A percentile compares a stretch with the other conserved stretches of the same genome.
Evolutionary conservation across 2,113 vertebrate genomes (phyloP).

Genomic region (Salvelinus namaycush): DNA sequence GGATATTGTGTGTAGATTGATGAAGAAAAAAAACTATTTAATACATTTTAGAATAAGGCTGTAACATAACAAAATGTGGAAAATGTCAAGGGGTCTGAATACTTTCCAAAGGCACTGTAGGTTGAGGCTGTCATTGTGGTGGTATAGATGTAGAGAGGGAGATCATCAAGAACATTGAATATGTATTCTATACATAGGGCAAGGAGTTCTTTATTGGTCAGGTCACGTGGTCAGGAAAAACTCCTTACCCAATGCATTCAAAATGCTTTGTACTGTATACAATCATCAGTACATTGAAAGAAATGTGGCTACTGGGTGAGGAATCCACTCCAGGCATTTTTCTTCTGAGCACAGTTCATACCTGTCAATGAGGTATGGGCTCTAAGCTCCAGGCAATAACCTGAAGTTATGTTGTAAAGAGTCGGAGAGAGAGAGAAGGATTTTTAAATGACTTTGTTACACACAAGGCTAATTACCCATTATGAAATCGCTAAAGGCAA

Average conservation of each 20-base stretch:
- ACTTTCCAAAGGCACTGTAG: background rate
- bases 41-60: too few species aligned
- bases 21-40: too few species aligned
- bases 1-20: too few species aligned
- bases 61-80: background rate
- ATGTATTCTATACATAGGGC: background rate
- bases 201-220: too few species aligned
- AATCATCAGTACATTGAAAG: background rate
- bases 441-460: background rate
- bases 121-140: background rate
- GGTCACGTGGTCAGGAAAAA: background rate
- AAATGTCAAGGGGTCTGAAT: background rate
- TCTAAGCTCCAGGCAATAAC: background rate
- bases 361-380: too few species aligned
- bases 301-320: background rate
- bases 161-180: background rate
- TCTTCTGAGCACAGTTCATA: background rate
- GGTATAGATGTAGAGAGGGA: background rate
- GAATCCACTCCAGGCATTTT: background rate
- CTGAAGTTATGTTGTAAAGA: background rate
- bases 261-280: background rate
- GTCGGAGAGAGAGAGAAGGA: too few species aligned
- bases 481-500: background rate
- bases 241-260: background rate
- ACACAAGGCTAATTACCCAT: background rate